Evolutionary conservation across 1,140 invertebrate genomes (phyloP).

Genomic region (Psilanteris sp.): DNA sequence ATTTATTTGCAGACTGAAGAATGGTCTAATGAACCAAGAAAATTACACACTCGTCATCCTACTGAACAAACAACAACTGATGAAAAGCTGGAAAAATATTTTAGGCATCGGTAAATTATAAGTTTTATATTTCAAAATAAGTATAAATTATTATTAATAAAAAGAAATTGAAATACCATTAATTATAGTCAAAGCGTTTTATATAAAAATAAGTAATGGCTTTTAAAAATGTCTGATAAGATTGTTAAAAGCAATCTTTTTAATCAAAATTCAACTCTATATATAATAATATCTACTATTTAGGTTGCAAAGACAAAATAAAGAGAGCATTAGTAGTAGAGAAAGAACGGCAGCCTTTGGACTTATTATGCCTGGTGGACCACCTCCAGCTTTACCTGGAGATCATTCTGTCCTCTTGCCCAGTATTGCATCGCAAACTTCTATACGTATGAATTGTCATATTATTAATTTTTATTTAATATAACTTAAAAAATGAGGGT

Average conservation of each 20-base stretch:
- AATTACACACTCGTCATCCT: constrained; percentile 75
- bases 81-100: constrained; percentile 81
- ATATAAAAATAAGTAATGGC: no score
- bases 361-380: constrained; percentile 77
- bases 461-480: no score
- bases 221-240: no score
- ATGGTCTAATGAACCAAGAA: constrained; percentile 81
- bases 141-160: no score
- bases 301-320: constrained; percentile 79
- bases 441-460: constrained; percentile 72
- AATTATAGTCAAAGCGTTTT: no score
- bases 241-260: no score
- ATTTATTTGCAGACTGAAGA: constrained; percentile 84
- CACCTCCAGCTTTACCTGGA: constrained; percentile 76
- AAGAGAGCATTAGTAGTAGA: constrained; percentile 78
- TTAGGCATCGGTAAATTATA: constrained; percentile 79
- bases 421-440: constrained; percentile 78
- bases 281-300: no score
- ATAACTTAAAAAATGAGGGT: no score
- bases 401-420: constrained; percentile 77
- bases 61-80: constrained; percentile 77
- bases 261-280: no score
- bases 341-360: constrained; percentile 79
- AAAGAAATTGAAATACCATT: no score
- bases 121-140: no score